Evolutionary conservation across 2,797 vertebrate species (phyloP).

Genomic region (Peromyscus melanophrys): DNA sequence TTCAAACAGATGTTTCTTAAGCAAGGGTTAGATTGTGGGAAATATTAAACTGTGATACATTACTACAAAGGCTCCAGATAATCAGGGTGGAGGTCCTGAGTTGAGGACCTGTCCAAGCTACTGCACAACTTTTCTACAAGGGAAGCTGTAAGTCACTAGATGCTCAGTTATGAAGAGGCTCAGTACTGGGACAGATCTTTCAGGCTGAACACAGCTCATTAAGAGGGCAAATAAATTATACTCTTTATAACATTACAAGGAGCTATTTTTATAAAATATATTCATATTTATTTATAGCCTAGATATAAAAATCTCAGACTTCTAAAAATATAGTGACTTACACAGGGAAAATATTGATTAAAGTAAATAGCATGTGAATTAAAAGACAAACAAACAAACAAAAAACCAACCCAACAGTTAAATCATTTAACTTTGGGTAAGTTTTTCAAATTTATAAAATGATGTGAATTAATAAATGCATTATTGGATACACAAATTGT

Average conservation of each 20-base stretch:
- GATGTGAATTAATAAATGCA: not conserved
- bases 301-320: slow-evolving; percentile 30
- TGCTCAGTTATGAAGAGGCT: not conserved
- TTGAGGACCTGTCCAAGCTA: not conserved
- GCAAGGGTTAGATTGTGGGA: not conserved
- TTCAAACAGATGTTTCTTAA: not conserved
- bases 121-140: not conserved
- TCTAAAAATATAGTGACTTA: not conserved
- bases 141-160: not conserved
- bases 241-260: not conserved
- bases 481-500: slow-evolving; percentile 1
- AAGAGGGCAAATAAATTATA: not conserved
- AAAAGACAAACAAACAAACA: not conserved
- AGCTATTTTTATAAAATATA: slow-evolving; percentile 41
- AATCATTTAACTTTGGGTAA: not conserved
- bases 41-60: not conserved
- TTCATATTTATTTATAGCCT: slow-evolving; percentile 6
- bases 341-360: not conserved
- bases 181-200: not conserved
- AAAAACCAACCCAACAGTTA: too few species aligned
- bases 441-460: slow-evolving; percentile 8
- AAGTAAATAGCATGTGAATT: not conserved
- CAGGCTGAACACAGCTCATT: not conserved
- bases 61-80: not conserved
- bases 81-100: not conserved